Base-by-base conservation (phyloP, 2,888 invertebrate genomes). In the Encarsia formosa region DNA sequence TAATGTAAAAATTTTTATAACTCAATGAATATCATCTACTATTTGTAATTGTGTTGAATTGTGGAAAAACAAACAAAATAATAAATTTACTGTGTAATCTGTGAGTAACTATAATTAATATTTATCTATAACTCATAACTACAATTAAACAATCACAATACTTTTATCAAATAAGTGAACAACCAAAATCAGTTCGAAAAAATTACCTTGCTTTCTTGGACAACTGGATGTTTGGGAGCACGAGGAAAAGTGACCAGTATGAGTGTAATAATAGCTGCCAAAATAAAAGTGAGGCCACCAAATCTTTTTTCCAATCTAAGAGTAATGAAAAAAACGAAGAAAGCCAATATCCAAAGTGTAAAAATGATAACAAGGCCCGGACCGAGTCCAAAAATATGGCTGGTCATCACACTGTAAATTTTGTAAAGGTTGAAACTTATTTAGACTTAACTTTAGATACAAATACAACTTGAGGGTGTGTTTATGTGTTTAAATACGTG, bases 311-410 rank as follows among this genome's bases (percentile, higher is more conserved):
- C 82, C 34, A 83, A 81, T 63, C 82, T 80, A 38, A 84, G 74
- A 2, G 85, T 82, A 45, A 85, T 73, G 65, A 84, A 79, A 63
- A 85, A 85, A 61, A 84, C 67, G 62, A 85, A 66, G 32, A 83
- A 73, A 26, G 85, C 81, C 51, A 80, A 63, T 59, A 81, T 77
- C 86, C 87, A 87, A 61, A 85, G 68, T 52, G 80, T 73, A 56
- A 83, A 76, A 64, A 87, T 72, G 62, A 85, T 76, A 68, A 86
- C 83, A 55, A 86, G 77, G 61, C 86, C 86, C 58, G 83, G 74
- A 65, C 86, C 86, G 63, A 85, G 78, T 49, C 76, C 75, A 61
- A 76, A 69, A 54, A 76, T 64, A 52, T 73, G 64, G 56, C 70
- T 67, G 61, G 72, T 70, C 75, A 75, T 74, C 48, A 63, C 67